Conservation (phyloP, 2,797 vertebrate species). For the Anguilla pacifica region DNA sequence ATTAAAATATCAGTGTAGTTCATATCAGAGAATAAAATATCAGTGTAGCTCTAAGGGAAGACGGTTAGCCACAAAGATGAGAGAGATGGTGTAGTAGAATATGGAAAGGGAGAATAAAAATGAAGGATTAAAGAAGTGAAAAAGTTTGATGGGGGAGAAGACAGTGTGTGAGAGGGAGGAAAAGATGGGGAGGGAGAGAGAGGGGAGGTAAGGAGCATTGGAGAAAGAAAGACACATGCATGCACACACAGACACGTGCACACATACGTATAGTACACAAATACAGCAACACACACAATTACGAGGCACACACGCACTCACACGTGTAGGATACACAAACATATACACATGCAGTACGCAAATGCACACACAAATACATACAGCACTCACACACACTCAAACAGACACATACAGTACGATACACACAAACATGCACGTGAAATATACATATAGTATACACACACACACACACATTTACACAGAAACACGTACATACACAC, state of each 20-base stretch:
- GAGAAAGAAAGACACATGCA: background rate
- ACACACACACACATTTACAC: background rate
- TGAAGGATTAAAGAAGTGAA: background rate
- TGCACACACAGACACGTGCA: background rate
- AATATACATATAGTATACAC: too few species aligned
- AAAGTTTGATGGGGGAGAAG: background rate
- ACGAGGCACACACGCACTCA: too few species aligned
- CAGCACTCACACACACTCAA: background rate
- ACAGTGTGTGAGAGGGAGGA: too few species aligned
- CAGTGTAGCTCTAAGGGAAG: background rate
- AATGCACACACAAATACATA: background rate
- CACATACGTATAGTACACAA: background rate
- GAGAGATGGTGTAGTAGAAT: background rate
- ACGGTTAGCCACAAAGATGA: too few species aligned
- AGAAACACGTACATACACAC: slow-evolving; percentile 9
- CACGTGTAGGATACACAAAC: background rate
- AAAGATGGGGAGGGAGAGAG: too few species aligned
- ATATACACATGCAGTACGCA: slow-evolving; percentile 11
- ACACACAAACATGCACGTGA: too few species aligned
- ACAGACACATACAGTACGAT: slow-evolving; percentile 47
- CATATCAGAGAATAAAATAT: background rate
- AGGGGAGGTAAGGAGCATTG: too few species aligned
- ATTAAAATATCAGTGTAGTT: background rate
- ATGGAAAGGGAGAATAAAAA: background rate
- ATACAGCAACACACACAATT: background rate